phyloP scores from a whole-genome alignment of 1,140 invertebrate species.

The Magallana gigas region DNA sequence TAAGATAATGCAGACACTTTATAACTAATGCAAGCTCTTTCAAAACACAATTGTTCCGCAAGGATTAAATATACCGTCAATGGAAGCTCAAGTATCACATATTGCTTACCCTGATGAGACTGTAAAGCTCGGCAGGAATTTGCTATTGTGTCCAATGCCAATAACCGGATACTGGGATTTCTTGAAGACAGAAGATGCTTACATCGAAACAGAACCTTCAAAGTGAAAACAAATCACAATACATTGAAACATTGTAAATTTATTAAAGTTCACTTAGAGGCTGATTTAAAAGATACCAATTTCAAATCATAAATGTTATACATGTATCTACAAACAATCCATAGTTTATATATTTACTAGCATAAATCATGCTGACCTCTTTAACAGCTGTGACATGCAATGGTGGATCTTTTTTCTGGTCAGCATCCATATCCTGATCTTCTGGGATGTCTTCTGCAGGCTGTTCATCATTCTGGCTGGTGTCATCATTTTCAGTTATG shows the following conservation, averaged over 20 bases:
- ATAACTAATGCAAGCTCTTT: no score
- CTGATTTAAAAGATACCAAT: no score
- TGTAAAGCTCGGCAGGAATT: conserved; percentile 63
- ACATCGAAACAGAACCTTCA: conserved; percentile 69
- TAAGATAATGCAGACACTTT: not conserved
- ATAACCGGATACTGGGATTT: conserved; percentile 67
- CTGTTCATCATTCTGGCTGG: conserved; percentile 2
- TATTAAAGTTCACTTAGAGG: not conserved
- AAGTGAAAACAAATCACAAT: not conserved
- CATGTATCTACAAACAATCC: no score
- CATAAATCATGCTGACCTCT: conserved; percentile 55
- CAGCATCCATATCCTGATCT: conserved; percentile 41
- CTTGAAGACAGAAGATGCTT: conserved; percentile 72
- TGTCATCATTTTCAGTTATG: conserved; percentile 48
- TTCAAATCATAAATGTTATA: no score
- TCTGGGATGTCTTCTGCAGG: conserved; percentile 19
- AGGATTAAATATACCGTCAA: no score
- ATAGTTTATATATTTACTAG: no score
- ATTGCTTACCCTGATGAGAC: conserved; percentile 63
- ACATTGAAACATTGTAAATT: not conserved
- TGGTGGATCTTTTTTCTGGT: conserved; percentile 60
- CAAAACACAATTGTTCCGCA: no score
- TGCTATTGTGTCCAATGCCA: conserved; percentile 70
- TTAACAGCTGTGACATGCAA: conserved; percentile 68
- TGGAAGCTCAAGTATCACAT: not conserved